These are phyloP conservation scores for Phoxinus dragarum DNA, from an alignment of 2,797 vertebrate species.

Conservation along the genomic window DNA sequence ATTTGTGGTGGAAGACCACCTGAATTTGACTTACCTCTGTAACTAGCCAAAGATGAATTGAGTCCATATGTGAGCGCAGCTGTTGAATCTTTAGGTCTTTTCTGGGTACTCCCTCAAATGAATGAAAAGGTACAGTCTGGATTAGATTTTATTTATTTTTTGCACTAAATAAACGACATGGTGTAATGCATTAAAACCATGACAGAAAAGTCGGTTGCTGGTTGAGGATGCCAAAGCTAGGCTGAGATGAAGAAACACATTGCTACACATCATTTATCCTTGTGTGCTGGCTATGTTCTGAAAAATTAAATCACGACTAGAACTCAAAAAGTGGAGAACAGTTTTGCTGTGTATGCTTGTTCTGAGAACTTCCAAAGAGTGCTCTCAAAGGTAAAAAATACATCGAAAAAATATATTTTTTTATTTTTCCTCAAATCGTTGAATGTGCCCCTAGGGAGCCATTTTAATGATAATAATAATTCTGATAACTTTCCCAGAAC, in stretches of 20 bases:
- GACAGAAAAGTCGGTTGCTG: neutral
- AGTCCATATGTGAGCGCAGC: conserved; percentile 18
- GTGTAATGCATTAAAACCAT: conserved; percentile 1
- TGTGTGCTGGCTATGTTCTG: neutral
- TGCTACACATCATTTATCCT: conserved; percentile 6
- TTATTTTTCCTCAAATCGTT: neutral
- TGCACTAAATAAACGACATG: neutral
- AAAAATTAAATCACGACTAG: neutral
- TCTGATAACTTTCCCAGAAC: conserved; percentile 25
- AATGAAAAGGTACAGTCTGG: conserved; percentile 14
- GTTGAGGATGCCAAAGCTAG: neutral
- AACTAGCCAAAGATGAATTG: conserved; percentile 32
- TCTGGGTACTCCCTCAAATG: neutral
- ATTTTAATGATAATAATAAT: conserved; percentile 41
- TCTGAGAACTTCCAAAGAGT: conserved; percentile 10
- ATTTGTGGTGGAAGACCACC: conserved; percentile 39
- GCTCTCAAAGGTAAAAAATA: conserved; percentile 26
- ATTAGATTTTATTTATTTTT: neutral
- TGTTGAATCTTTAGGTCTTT: conserved; percentile 13
- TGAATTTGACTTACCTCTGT: conserved; percentile 38
- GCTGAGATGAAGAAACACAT: neutral
- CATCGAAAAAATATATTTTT: neutral
- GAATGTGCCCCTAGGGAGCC: conserved; percentile 15
- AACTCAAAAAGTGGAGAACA: neutral
- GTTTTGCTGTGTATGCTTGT: neutral